phyloP scores from a whole-genome alignment of 2,888 invertebrate genomes.

The Ectropis crepuscularia region DNA sequence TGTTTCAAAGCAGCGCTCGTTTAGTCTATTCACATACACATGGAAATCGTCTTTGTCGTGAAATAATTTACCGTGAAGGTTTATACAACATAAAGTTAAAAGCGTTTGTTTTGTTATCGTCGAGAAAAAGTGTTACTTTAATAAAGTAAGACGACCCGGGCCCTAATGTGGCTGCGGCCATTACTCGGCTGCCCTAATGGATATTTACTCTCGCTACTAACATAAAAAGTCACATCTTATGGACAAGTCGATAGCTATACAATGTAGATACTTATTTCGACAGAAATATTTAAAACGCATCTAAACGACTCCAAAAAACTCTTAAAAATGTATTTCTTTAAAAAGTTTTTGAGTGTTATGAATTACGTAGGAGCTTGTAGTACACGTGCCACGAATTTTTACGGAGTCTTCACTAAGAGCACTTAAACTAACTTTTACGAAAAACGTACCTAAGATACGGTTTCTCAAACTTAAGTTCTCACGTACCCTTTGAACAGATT shows the following conservation, averaged over 20 bases:
- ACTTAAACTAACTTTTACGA: slow-evolving; percentile 13
- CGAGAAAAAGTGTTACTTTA: slow-evolving; percentile 55
- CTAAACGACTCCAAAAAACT: no score
- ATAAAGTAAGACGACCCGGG: slow-evolving; percentile 61
- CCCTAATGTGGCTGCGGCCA: slow-evolving; percentile 66
- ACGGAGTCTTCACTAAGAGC: slow-evolving; percentile 14
- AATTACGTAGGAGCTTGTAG: slow-evolving; percentile 10
- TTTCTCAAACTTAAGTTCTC: no score
- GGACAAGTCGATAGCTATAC: slow-evolving; percentile 59
- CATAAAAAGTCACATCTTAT: slow-evolving; percentile 71
- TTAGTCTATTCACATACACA: slow-evolving; percentile 13
- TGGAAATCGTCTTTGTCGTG: slow-evolving; percentile 13
- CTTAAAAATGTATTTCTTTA: slow-evolving; percentile 10
- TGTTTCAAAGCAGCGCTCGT: slow-evolving; percentile 26
- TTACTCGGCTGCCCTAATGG: slow-evolving; percentile 73
- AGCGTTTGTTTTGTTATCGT: slow-evolving; percentile 32
- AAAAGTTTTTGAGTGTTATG: slow-evolving; percentile 19
- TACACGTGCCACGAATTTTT: slow-evolving; percentile 9
- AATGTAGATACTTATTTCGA: slow-evolving; percentile 12
- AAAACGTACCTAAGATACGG: not conserved
- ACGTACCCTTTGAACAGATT: no score
- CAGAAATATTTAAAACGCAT: not conserved
- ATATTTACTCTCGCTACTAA: slow-evolving; percentile 69
- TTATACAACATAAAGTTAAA: slow-evolving; percentile 33
- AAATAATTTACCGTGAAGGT: slow-evolving; percentile 11